Evolutionary conservation across 2,113 vertebrate species (phyloP), one percentile per base, ranked within the genome.

Genomic region (Pteropus alecto): DNA sequence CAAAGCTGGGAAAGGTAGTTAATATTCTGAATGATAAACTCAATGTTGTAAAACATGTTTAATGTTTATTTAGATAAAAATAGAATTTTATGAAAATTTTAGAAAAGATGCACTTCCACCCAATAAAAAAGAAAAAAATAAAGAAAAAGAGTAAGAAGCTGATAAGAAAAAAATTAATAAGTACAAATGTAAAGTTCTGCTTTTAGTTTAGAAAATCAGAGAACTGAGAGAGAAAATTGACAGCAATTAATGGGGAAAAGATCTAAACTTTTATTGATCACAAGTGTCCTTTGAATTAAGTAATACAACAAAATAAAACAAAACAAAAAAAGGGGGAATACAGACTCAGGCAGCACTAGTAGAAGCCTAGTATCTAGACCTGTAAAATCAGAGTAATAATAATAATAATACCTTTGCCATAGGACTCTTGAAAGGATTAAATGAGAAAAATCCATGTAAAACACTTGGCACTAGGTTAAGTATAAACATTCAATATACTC

Each of bases 31-130:
- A 73, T 35, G 41, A 73, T n/a, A 84, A 87, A 54, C 5, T 76
- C 13, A 63, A 65, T 43, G 65, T 46, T 92, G 0, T 92, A 74
- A 96, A 85, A 51, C 4, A 71, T 78, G 10, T 91, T 78, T 12
- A 83, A 74, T 51, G 8, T 38, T 95, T 83, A 28, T 54, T 71
- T 74, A 93, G 9, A 93, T 54, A 3, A 93, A 88, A 74, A 91
- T 61, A 78, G 1, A 83, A 97, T 33, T 90, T 95, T 84, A 87
- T 83, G 3, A 92, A 96, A 70, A 83, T 90, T 11, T 4, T 87
- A 51, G 10, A 48, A 96, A 97, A 85, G 54, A 95, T 43, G 7
- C 2, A 84, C 26, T 16, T 0, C 6, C 0, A 86, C 28, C 5
- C 38, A 63, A 5, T 92, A 46, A 22, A 79, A 65, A 84, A 70